phyloP scores from a whole-genome alignment of 2,797 vertebrate genomes.

The Periophthalmus magnuspinnatus region DNA sequence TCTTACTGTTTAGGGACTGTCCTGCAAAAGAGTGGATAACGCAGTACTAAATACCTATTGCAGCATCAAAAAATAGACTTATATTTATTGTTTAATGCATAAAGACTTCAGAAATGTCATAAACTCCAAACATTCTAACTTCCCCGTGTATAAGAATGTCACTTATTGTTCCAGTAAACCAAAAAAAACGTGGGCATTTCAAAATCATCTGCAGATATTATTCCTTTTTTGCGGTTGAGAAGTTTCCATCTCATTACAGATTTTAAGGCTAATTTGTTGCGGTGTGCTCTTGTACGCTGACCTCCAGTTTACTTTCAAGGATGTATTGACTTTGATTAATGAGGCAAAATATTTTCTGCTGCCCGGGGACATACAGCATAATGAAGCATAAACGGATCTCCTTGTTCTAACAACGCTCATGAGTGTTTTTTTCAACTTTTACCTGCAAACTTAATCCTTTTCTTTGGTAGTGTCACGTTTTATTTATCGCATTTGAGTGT shows the following conservation, averaged over 20 bases:
- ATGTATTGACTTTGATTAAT: slow-evolving; percentile 63
- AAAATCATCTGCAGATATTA: slow-evolving; percentile 5
- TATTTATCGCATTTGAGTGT: background rate
- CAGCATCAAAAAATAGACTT: too few species aligned
- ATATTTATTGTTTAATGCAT: too few species aligned
- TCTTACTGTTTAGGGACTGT: too few species aligned
- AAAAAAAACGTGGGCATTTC: background rate
- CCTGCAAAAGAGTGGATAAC: too few species aligned
- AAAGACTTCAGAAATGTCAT: too few species aligned
- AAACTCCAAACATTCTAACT: background rate
- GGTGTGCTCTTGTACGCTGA: slow-evolving; percentile 35
- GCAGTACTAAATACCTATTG: too few species aligned
- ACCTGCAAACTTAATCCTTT: slow-evolving; percentile 15
- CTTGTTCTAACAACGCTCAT: slow-evolving; percentile 21
- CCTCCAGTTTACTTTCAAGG: slow-evolving; percentile 54
- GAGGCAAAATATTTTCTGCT: slow-evolving; percentile 37
- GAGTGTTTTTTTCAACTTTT: slow-evolving; percentile 25
- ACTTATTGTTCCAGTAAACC: background rate
- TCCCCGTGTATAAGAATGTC: background rate
- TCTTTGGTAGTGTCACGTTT: background rate
- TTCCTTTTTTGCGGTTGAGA: slow-evolving; percentile 11
- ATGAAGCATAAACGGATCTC: slow-evolving; percentile 41
- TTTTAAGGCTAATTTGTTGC: slow-evolving; percentile 56
- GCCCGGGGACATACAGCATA: slow-evolving; percentile 41
- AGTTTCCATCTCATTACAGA: slow-evolving; percentile 35